A percentile compares a stretch with the other conserved stretches of the same genome.
Conservation (phyloP, 2,888 invertebrate species). For the Andrena marginata region DNA sequence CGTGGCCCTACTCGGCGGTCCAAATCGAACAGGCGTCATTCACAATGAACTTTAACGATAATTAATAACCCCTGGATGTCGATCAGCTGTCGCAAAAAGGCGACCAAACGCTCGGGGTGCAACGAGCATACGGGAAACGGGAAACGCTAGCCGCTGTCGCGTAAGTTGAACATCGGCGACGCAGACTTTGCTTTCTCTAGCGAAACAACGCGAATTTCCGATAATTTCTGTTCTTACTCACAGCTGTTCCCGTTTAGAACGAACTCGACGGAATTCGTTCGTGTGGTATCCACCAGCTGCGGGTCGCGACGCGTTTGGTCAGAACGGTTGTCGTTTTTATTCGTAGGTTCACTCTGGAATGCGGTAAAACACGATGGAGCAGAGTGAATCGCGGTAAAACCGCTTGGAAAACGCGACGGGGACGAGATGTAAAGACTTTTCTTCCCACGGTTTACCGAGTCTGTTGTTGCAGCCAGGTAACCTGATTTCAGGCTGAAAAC, state of each 20-base stretch:
- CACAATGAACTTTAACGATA: background rate
- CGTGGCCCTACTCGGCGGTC: background rate
- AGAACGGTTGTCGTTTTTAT: background rate
- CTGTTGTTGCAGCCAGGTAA: background rate
- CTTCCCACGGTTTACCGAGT: background rate
- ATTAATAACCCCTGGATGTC: slow-evolving; percentile 20
- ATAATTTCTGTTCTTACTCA: background rate
- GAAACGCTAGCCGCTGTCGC: background rate
- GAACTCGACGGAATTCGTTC: background rate
- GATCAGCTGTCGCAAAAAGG: slow-evolving; percentile 12
- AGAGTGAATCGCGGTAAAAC: background rate
- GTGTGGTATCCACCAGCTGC: background rate
- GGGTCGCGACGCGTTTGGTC: background rate
- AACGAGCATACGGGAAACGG: background rate
- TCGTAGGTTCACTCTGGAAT: background rate
- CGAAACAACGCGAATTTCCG: too few species aligned
- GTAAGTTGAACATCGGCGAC: background rate
- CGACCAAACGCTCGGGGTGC: background rate
- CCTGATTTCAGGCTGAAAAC: background rate
- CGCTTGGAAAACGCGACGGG: background rate
- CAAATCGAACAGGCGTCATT: background rate
- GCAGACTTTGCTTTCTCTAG: background rate
- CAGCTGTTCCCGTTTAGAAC: background rate
- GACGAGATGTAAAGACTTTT: background rate
- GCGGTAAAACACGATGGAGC: background rate